Evolutionary conservation across 1,140 invertebrate species (phyloP), one percentile per base, ranked within the genome.

Genomic region (Heliothis virescens): DNA sequence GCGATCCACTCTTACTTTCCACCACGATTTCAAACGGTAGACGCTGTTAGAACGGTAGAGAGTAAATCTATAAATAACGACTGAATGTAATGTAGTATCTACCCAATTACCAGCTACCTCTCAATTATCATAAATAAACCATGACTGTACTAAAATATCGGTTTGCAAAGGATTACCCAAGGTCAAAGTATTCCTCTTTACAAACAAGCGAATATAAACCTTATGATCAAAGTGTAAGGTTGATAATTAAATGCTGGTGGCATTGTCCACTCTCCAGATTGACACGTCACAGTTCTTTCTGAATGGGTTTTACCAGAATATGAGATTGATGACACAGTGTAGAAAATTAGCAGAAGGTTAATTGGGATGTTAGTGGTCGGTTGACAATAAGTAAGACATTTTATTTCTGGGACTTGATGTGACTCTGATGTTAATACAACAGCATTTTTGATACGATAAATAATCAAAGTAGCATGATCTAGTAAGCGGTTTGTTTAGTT

Each of bases 91-190:
- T 67, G 29, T n/a, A 29, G 1, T 29, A 7, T 26, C 5, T 50
- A 15, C 50, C 18, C 65, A 52, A 52, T 69, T 26, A 69, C 65
- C 7, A 71, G 15, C 29, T 52, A 12, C 12, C 53, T 52, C 1
- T 71, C 67, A 53, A 71, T 50, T 47, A 63, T 53, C 60, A 53
- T 13, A 41, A 50, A 26, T 73, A 73, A 57, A 74, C 55, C 26
- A 74, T 74, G 55, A 74, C 72, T 76, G 73, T 76, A 48, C 73
- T 65, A 76, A 63, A 65, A 34, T 34, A 63, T 76, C 47, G 21
- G 0, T 76, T 18, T 13, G 63, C 73, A 41, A 76, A 76, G 74
- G 74, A 76, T 63, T 65, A n/a, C n/a, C 59, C 59, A 65, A 76
- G 60, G 74, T 65, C 74, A 26, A 48, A 12, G 2, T 48, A 16